Conservation (phyloP, 1,140 invertebrate species). For the Calephelis virginiensis region DNA sequence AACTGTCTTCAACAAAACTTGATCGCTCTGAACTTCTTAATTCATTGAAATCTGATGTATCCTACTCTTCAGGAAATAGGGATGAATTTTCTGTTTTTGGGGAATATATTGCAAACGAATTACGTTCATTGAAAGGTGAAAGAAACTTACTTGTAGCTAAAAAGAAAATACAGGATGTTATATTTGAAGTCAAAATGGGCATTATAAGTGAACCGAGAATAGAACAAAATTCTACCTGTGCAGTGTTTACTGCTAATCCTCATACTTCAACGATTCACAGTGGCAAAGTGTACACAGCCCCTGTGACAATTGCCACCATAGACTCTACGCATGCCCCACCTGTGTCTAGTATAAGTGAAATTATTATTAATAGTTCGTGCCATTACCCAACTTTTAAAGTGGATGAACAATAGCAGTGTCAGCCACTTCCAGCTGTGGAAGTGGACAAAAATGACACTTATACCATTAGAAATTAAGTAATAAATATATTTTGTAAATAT, state of each 20-base stretch:
- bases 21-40: constrained; percentile 48
- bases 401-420: constrained; percentile 66
- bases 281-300: constrained; percentile 57
- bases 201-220: constrained; percentile 56
- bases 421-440: constrained; percentile 65
- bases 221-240: constrained; percentile 47
- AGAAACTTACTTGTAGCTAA: constrained; percentile 67
- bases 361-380: constrained; percentile 62
- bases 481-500: too few relatives aligned
- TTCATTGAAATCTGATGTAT: constrained; percentile 45
- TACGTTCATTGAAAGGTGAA: constrained; percentile 65
- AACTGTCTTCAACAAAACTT: constrained; percentile 55
- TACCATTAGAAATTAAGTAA: constrained; percentile 43
- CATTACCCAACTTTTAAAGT: constrained; percentile 71
- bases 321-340: constrained; percentile 55
- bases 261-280: constrained; percentile 45
- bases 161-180: constrained; percentile 71
- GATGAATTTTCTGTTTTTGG: constrained; percentile 72
- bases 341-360: constrained; percentile 63
- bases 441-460: constrained; percentile 64
- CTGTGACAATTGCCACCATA: constrained; percentile 53
- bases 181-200: constrained; percentile 74
- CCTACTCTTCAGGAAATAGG: constrained; percentile 42
- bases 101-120: constrained; percentile 68
- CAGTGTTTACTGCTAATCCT: constrained; percentile 45